phyloP scores from a whole-genome alignment of 2,113 vertebrate genomes.

The Poeciliopsis retropinna region DNA sequence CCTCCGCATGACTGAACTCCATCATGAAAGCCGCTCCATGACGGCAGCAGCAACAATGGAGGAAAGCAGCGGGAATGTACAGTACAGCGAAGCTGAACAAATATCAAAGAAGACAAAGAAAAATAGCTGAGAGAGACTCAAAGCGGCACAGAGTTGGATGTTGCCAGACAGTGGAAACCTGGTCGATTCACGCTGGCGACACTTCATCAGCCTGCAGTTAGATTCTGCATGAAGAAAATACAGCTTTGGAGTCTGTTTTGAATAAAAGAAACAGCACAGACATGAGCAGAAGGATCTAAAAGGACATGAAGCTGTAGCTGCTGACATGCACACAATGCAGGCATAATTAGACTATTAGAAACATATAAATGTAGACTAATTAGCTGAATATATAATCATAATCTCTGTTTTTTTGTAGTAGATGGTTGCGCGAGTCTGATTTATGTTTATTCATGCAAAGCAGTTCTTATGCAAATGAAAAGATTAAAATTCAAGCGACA shows the following conservation, averaged over 20 bases:
- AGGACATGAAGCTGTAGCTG: constrained; percentile 8
- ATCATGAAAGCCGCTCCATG: constrained; percentile 19
- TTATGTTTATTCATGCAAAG: not conserved
- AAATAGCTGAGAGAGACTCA: not conserved
- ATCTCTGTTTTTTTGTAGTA: not conserved
- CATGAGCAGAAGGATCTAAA: not conserved
- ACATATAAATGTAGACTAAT: constrained; percentile 9
- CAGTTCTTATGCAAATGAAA: not conserved
- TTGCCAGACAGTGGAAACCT: not conserved
- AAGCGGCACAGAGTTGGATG: not conserved
- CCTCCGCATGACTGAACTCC: constrained; percentile 19
- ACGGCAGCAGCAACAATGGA: constrained; percentile 1
- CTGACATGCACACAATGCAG: constrained; percentile 5
- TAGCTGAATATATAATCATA: constrained; percentile 22
- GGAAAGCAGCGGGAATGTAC: not conserved
- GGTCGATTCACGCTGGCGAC: not conserved
- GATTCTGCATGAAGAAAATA: not conserved
- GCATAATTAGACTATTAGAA: constrained; percentile 10
- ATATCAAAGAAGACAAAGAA: not conserved
- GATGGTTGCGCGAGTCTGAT: not conserved
- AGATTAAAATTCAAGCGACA: not conserved
- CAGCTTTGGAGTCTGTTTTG: not conserved
- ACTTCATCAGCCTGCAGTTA: not conserved
- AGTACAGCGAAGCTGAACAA: constrained; percentile 6
- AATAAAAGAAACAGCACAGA: not conserved